Conservation (phyloP, 2,888 invertebrate genomes). For the Oligia strigilis region DNA sequence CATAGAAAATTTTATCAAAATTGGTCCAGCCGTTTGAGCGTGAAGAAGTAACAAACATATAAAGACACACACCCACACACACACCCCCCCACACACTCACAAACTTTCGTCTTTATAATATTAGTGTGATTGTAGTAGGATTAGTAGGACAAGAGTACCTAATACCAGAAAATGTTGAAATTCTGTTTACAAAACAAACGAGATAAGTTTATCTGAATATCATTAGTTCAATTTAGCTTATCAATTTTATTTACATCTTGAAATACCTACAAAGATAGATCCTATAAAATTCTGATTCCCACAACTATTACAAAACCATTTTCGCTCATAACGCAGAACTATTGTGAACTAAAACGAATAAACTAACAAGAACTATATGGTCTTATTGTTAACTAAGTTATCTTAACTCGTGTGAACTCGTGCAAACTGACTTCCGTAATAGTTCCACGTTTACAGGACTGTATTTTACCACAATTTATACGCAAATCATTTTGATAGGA, state of each 20-base stretch:
- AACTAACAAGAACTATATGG: conserved; percentile 50
- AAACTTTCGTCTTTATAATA: no score
- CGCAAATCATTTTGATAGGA: background rate
- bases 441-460: conserved; percentile 26
- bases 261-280: no score
- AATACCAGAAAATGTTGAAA: background rate
- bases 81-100: no score
- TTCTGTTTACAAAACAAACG: background rate
- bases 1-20: no score
- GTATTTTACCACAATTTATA: background rate
- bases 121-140: no score
- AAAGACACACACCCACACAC: no score
- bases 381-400: conserved; percentile 51
- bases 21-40: no score
- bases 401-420: conserved; percentile 49
- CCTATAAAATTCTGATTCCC: no score
- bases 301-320: no score
- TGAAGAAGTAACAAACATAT: no score
- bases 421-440: conserved; percentile 35
- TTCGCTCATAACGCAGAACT: conserved; percentile 33
- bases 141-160: background rate
- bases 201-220: background rate
- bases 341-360: conserved; percentile 42
- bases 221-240: background rate
- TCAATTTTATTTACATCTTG: background rate